Conservation (phyloP, 1,140 invertebrate genomes). For the Ceratitis capitata region DNA sequence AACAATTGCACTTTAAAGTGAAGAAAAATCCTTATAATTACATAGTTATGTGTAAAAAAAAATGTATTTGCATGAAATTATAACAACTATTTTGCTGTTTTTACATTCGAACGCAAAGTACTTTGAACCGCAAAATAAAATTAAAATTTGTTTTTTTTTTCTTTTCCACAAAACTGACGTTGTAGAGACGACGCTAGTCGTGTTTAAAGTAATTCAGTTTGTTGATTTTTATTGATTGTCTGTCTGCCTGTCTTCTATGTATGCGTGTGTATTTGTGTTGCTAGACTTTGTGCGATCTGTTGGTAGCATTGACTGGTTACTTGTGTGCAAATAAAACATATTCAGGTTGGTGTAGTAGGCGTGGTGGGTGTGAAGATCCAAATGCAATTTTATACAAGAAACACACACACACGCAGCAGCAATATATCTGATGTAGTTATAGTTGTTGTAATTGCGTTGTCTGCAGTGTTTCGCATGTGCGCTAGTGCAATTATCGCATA, state of each 20-base stretch:
- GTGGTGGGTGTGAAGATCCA: not conserved
- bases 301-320: not conserved
- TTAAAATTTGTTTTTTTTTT: not conserved
- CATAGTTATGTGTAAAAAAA: no score
- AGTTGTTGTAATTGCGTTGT: not conserved
- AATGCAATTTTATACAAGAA: not conserved
- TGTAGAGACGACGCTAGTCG: not conserved
- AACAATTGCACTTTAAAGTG: no score
- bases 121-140: not conserved
- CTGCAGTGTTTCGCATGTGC: not conserved
- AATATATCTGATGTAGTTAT: no score
- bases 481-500: constrained; percentile 40
- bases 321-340: not conserved
- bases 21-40: no score
- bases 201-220: not conserved
- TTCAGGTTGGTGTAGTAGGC: not conserved
- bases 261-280: no score
- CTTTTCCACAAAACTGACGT: not conserved
- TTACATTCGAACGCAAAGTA: not conserved
- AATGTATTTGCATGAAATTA: not conserved
- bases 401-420: not conserved
- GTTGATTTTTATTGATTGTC: not conserved
- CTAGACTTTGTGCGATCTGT: no score
- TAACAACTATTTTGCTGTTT: not conserved
- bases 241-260: not conserved